Base-by-base conservation (phyloP, 2,888 invertebrate species). In the Drosophila pseudotakahashii region DNA sequence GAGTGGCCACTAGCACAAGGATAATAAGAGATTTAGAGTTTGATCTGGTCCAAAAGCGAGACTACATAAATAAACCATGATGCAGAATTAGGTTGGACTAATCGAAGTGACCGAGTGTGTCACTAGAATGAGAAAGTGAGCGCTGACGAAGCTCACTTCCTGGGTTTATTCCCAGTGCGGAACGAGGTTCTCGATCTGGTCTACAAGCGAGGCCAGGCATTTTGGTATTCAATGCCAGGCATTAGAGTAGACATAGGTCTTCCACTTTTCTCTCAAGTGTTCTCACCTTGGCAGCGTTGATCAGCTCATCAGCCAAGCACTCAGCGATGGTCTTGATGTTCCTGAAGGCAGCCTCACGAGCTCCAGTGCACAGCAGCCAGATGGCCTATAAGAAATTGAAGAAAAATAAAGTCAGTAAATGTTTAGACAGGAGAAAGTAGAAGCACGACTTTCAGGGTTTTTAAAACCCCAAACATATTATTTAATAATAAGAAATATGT, bases 281-380 rank as follows among this genome's bases (percentile, higher is more conserved):
- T 19, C 19, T 19, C 19, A 96, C 96, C 95, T 99, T 99, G 55
- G 99, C 99, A 84, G 99, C 99, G 92, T 99, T 99, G 92, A 99
- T 99, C 66, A 99, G 95, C 93, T 99, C 99, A 94, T 99, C 99
- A 91, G 99, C 99, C 90, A 99, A 94, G 93, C 99, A 99, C 93
- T 99, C 99, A 72, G 99, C 99, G 91, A 99, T 99, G 54, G 99
- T 99, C 93, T 99, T 99, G 92, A 99, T 99, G 94, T 99, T 99
- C 91, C 99, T 96, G 96, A 99, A 99, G 54, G 99, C 98, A 75
- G 99, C 98, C 93, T 99, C 99, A 87, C 99, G 96, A 54, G 99
- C 99, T 77, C 99, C 99, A 57, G 99, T 99, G 93, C 99, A 99
- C 91, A 99, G 93, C 90, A 99, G 94, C 99, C 99, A 99, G 92